phyloP scores from a whole-genome alignment of 2,888 invertebrate genomes.

The Oscheius myriophilus region DNA sequence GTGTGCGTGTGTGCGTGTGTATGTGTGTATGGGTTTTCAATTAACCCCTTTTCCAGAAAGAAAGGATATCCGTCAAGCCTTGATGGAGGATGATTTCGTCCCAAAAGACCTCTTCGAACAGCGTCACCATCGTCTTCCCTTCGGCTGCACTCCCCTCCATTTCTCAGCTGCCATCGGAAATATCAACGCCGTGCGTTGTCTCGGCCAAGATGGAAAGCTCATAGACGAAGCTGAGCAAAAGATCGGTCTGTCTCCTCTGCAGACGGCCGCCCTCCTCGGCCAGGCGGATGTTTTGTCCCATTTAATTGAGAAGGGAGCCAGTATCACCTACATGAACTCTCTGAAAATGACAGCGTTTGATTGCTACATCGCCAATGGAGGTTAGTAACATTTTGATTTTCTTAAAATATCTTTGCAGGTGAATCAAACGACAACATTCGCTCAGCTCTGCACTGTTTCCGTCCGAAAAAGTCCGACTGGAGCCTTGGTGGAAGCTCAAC shows the following conservation, averaged over 20 bases:
- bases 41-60: not conserved
- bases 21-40: not conserved
- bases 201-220: slow-evolving; percentile 24
- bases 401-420: slow-evolving; percentile 11
- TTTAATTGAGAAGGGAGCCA: slow-evolving; percentile 11
- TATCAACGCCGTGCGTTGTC: slow-evolving; percentile 36
- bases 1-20: too few relatives aligned
- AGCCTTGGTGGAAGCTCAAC: slow-evolving; percentile 26
- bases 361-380: slow-evolving; percentile 24
- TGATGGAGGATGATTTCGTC: slow-evolving; percentile 30
- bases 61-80: slow-evolving; percentile 32
- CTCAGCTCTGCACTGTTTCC: slow-evolving; percentile 21
- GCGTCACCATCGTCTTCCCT: slow-evolving; percentile 32
- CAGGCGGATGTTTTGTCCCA: slow-evolving; percentile 11
- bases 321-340: slow-evolving; percentile 9
- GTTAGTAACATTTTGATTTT: slow-evolving; percentile 15
- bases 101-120: slow-evolving; percentile 5
- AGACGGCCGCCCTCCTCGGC: slow-evolving; percentile 37
- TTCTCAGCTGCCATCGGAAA: slow-evolving; percentile 44
- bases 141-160: slow-evolving; percentile 44
- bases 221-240: slow-evolving; percentile 33
- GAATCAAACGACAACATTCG: slow-evolving; percentile 25
- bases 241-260: slow-evolving; percentile 34
- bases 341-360: slow-evolving; percentile 29
- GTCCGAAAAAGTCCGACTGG: slow-evolving; percentile 7